Base-by-base conservation (phyloP, 2,113 vertebrate genomes). In the Salvelinus namaycush region DNA sequence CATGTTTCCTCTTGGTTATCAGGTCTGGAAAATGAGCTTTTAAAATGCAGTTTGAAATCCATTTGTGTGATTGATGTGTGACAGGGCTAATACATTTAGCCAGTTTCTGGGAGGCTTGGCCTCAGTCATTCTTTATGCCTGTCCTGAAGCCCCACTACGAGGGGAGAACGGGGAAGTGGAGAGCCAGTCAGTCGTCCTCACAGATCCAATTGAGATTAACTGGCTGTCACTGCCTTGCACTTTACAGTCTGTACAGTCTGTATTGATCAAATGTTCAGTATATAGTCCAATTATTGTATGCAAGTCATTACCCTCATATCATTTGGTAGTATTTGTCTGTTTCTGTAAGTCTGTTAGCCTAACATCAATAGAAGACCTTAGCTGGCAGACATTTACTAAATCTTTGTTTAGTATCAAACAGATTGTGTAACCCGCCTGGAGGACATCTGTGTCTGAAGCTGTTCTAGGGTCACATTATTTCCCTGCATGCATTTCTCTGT, bases 41-140 rank as follows among this genome's bases (percentile, higher is more conserved):
- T 95, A 94, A 95, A 95, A 94, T 93, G 93, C 90, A 79, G 88
- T 94, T 94, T 93, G 92, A 94, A 93, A 92, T 92, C 92, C 92
- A 93, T 95, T 94, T 88, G 74, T 81, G 87, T 94, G 94, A 95
- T 94, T 93, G 94, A 95, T 94, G 92, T 86, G 83, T 82, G 89
- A 93, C 81, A 73, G 86, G 83, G 79, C 92, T 92, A 94, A 94
- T 95, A 94, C 86, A 93, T 95, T 93, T 89, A 80, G 89, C 89
- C 85, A 86, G 86, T 88, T 90, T 93, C 83, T 79, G 83, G 88
- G 84, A 88, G 90, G 90, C 89, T 81, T 73, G 87, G 81, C 89
- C 83, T 78, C 74, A 70, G 83, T 88, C 87, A 92, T 94, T 89
- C 87, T 92, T 94, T 92, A 93, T 84, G 83, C 80, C 80, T 94